Evolutionary conservation across 2,113 vertebrate genomes (phyloP).

Genomic region (Oncorhynchus keta): DNA sequence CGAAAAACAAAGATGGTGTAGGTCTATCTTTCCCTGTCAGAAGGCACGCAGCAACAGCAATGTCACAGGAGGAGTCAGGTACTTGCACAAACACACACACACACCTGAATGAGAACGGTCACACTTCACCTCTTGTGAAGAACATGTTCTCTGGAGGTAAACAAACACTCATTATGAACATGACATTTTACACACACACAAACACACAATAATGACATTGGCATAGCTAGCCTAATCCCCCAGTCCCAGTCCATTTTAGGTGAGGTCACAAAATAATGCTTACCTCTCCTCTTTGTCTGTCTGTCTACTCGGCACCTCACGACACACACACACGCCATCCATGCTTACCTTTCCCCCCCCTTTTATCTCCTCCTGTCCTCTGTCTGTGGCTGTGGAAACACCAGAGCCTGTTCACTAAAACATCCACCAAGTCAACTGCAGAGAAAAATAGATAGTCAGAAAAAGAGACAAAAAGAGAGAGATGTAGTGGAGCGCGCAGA

Average conservation of each 20-base stretch:
- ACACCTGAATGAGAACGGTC: no score
- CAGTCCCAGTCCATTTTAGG: not conserved
- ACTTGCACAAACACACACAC: constrained; percentile 26
- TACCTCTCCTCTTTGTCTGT: not conserved
- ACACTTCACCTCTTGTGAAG: not conserved
- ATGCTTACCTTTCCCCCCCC: constrained; percentile 55
- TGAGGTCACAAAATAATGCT: not conserved
- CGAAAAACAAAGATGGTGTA: constrained; percentile 68
- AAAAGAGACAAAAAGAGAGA: constrained; percentile 52
- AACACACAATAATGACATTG: not conserved
- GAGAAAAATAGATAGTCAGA: constrained; percentile 43
- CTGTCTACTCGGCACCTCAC: not conserved
- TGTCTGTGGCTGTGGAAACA: not conserved
- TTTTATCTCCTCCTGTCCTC: constrained; percentile 7
- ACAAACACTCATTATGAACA: not conserved
- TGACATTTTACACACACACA: not conserved
- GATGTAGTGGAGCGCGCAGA: constrained; percentile 54
- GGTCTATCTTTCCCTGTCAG: constrained; percentile 34
- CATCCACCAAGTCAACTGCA: constrained; percentile 53
- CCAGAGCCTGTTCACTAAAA: constrained; percentile 18
- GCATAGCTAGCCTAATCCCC: not conserved
- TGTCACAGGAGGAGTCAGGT: constrained; percentile 46
- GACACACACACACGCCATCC: constrained; percentile 30
- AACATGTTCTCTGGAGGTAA: constrained; percentile 22
- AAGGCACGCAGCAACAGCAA: constrained; percentile 45